Conservation (phyloP, 2,797 vertebrate genomes). For the Spinus olivaceus region DNA sequence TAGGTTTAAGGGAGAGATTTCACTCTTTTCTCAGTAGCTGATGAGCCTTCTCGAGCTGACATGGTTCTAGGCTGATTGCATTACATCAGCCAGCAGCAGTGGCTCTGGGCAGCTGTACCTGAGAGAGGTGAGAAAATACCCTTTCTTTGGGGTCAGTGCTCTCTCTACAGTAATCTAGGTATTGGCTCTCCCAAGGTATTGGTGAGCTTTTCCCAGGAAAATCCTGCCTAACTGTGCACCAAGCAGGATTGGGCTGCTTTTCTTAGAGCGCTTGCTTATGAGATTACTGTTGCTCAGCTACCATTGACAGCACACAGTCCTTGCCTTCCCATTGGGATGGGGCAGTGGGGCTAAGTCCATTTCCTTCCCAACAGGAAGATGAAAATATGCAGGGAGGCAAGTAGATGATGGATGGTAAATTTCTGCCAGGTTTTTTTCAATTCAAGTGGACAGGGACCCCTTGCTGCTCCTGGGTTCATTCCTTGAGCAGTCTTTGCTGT, state of each 20-base stretch:
- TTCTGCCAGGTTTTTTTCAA: neutral
- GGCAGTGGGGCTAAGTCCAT: neutral
- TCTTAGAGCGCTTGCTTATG: neutral
- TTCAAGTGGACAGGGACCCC: neutral
- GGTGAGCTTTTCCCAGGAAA: neutral
- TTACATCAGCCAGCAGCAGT: neutral
- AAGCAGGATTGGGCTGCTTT: neutral
- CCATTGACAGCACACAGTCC: neutral
- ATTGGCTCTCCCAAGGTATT: too few species aligned
- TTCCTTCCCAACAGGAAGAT: neutral
- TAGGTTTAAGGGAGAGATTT: neutral
- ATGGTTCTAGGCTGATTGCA: neutral
- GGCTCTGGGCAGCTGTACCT: neutral
- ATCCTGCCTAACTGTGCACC: neutral
- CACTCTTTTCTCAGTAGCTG: neutral
- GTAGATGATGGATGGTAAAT: neutral
- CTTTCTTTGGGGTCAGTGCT: neutral
- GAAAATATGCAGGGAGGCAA: neutral
- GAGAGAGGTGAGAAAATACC: neutral
- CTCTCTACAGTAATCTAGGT: neutral
- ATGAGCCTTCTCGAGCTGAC: neutral
- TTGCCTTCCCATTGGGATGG: neutral
- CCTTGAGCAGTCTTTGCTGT: neutral
- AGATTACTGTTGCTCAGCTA: neutral
- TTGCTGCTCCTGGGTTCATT: neutral